phyloP scores from a whole-genome alignment of 1,140 invertebrate genomes.

The Rhagoletis zephyria region DNA sequence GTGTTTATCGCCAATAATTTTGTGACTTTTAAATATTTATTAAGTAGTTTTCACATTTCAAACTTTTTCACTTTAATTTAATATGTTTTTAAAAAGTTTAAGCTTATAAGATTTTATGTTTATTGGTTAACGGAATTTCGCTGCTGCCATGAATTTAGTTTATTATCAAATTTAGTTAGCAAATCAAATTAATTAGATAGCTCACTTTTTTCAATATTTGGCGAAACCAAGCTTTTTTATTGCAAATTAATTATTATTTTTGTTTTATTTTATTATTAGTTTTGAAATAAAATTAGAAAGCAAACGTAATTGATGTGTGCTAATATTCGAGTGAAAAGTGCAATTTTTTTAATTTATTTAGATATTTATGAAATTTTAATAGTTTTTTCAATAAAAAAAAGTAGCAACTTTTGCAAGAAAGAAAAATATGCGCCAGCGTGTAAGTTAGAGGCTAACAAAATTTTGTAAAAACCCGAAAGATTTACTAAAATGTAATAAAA shows the following conservation, averaged over 20 bases:
- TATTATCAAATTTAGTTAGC: background rate
- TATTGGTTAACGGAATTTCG: background rate
- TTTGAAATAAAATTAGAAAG: constrained; percentile 23
- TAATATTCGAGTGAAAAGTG: constrained; percentile 46
- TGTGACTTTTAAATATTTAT: too few species aligned
- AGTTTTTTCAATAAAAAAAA: constrained; percentile 28
- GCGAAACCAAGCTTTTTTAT: too few species aligned
- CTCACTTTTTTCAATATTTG: too few species aligned
- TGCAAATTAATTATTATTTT: background rate
- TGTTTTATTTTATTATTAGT: background rate
- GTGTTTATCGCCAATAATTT: too few species aligned
- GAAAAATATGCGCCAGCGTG: background rate
- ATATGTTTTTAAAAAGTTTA: too few species aligned
- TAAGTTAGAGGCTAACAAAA: background rate
- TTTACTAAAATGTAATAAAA: background rate
- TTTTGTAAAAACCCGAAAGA: background rate
- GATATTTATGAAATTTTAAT: constrained; percentile 25
- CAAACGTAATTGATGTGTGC: background rate
- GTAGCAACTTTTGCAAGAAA: background rate
- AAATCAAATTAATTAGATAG: background rate
- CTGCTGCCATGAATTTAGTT: background rate
- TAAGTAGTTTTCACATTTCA: too few species aligned
- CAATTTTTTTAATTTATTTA: constrained; percentile 36
- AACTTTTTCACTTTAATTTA: too few species aligned
- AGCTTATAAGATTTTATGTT: too few species aligned